Base-by-base conservation (phyloP, 1,140 invertebrate genomes). In the Maconellicoccus hirsutus region DNA sequence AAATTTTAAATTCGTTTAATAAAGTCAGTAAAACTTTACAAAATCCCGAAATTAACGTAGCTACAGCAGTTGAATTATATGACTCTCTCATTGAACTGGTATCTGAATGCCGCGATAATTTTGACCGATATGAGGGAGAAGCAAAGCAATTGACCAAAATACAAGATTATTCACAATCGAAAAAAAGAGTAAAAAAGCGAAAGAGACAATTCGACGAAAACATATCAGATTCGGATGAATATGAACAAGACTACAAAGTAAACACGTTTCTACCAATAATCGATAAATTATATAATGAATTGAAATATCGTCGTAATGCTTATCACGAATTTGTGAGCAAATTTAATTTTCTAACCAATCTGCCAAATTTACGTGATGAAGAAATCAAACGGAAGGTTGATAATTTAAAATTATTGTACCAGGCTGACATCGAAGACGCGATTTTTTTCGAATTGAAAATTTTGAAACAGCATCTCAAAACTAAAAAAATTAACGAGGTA, bases 1-100 rank as follows among this genome's bases (percentile, higher is more conserved):
- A n/a, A n/a, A 71, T 74, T 59, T 42, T 72, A 42, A 38, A 74
- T 72, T 72, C 33, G 25, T 74, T 74, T 14, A 73, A 72, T 1
- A 72, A 70, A 74, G 33, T 63, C 3, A 69, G 23, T 38, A 74
- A 74, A 70, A 29, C 16, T 59, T 19, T 74, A 14, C 42, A 74
- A 73, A 22, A 19, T 42, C 21, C 29, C 10, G 26, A 21, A 33
- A 71, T 66, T 25, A 59, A 72, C 42, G 16, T 61, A 25, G 59
- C 42, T 33, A 63, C 22, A 27, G 71, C 59, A 21, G 27, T 26
- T 33, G n/a, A 71, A 61, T 27, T 71, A 61, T 63, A 33, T 29
- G 26, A 0, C 7, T 63, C n/a, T 8, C 14, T 71, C 23, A 59
- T 61, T 12, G 59, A 25, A 42, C 7, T 22, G 14, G 27, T 59